These are phyloP conservation scores for Morone chrysops DNA, from an alignment of 2,113 vertebrate species.

Conservation along the genomic window DNA sequence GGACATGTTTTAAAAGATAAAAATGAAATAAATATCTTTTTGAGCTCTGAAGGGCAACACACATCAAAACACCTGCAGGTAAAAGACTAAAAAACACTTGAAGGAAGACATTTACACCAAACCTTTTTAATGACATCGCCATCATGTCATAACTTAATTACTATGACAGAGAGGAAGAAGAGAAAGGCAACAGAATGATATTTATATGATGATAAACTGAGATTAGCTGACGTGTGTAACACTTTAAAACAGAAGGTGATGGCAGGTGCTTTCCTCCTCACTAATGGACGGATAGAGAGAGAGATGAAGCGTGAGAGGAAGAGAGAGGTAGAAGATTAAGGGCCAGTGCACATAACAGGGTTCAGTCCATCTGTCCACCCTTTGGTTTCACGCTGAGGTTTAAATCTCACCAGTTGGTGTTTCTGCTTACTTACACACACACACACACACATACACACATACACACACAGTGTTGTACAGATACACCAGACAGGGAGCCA, in stretches of 20 bases:
- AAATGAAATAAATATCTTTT: too few relatives aligned
- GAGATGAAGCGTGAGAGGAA: slow-evolving; percentile 12
- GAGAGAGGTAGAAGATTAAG: slow-evolving; percentile 32
- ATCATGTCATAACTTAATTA: neutral
- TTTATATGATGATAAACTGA: too few relatives aligned
- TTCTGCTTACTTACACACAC: neutral
- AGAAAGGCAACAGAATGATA: neutral
- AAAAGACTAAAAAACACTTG: too few relatives aligned
- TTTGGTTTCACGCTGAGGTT: slow-evolving; percentile 51
- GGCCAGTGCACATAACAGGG: slow-evolving; percentile 13
- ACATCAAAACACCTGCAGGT: too few relatives aligned
- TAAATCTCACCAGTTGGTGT: slow-evolving; percentile 49
- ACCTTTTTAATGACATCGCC: neutral
- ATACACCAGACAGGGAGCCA: neutral
- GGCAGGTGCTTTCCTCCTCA: slow-evolving; percentile 26
- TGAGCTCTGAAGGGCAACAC: too few relatives aligned
- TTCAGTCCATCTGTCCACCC: slow-evolving; percentile 59
- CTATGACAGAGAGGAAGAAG: neutral
- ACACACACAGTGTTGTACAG: neutral
- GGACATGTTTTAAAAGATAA: too few relatives aligned
- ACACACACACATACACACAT: slow-evolving; percentile 13
- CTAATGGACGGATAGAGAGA: slow-evolving; percentile 1
- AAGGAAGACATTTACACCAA: neutral
- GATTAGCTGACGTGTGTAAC: neutral
- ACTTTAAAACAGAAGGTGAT: slow-evolving; percentile 39